These are phyloP conservation scores for Hydropotes inermis DNA, from an alignment of 2,113 vertebrate species.

Conservation along the genomic window DNA sequence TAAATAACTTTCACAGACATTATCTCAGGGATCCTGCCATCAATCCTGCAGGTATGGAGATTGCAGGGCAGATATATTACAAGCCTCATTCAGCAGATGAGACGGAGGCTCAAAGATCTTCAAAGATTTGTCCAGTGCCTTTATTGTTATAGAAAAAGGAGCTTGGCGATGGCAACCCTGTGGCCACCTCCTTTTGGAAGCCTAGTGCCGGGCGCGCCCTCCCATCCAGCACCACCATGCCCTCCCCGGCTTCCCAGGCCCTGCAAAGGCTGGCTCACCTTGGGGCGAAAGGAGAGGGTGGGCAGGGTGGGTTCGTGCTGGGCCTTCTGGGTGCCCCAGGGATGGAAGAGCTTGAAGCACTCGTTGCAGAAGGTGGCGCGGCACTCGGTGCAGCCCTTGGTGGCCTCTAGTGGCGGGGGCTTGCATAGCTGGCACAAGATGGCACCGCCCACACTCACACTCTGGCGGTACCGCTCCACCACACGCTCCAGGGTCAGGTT, in stretches of 20 bases:
- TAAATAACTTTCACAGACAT: background rate
- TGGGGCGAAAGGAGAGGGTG: conserved; percentile 94
- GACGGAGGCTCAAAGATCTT: background rate
- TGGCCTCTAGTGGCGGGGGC: conserved; percentile 92
- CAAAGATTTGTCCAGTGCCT: background rate
- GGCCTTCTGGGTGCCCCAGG: conserved; percentile 96
- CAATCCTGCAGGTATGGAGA: background rate
- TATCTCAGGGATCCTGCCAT: background rate
- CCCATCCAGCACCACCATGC: background rate
- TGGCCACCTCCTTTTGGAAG: background rate
- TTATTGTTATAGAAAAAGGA: background rate
- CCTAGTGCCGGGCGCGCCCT: background rate
- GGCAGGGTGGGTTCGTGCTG: conserved; percentile 95
- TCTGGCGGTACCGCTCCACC: conserved; percentile 90
- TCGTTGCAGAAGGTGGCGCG: conserved; percentile 97
- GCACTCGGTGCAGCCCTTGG: conserved; percentile 97
- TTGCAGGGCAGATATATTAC: background rate
- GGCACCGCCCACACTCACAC: conserved; percentile 83
- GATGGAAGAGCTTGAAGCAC: conserved; percentile 98
- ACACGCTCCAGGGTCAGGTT: conserved; percentile 97
- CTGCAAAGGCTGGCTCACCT: conserved; percentile 81
- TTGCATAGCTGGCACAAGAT: conserved; percentile 97
- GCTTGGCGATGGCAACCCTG: background rate
- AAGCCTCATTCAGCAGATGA: background rate
- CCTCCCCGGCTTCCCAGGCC: background rate